These are phyloP conservation scores for Lottia scabra DNA, from an alignment of 2,888 invertebrate species.

Conservation along the genomic window DNA sequence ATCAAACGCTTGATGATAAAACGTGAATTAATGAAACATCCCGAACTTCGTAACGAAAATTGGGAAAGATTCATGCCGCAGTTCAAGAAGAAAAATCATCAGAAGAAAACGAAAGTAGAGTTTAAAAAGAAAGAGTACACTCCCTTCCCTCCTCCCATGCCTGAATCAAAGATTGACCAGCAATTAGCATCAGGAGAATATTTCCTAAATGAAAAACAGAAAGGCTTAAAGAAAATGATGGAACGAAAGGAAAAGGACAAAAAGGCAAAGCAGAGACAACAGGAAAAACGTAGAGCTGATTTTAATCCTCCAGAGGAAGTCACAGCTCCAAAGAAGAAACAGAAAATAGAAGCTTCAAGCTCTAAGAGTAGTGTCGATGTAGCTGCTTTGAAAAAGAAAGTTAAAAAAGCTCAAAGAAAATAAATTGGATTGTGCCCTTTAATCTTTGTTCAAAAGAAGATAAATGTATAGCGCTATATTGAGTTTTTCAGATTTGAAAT, in stretches of 20 bases:
- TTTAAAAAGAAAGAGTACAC: slow-evolving; percentile 94
- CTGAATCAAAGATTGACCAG: slow-evolving; percentile 87
- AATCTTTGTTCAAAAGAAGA: no score
- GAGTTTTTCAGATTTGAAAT: no score
- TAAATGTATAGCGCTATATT: no score
- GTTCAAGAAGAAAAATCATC: slow-evolving; percentile 90
- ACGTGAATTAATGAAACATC: slow-evolving; percentile 92
- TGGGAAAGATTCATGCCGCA: slow-evolving; percentile 98
- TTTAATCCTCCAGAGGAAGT: slow-evolving; percentile 78
- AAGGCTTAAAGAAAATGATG: slow-evolving; percentile 78
- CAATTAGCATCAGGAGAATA: slow-evolving; percentile 96
- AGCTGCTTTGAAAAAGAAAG: slow-evolving; percentile 44
- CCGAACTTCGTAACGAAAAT: slow-evolving; percentile 89
- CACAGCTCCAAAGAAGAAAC: slow-evolving; percentile 37
- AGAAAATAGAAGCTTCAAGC: slow-evolving; percentile 25
- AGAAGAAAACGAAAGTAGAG: slow-evolving; percentile 89
- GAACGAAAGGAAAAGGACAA: slow-evolving; percentile 75
- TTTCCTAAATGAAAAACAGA: slow-evolving; percentile 83
- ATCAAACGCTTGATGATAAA: slow-evolving; percentile 97
- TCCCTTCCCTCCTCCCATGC: slow-evolving; percentile 95
- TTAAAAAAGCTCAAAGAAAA: slow-evolving; percentile 43
- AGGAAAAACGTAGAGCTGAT: slow-evolving; percentile 79
- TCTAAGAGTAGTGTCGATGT: slow-evolving; percentile 32
- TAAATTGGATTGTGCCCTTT: not conserved
- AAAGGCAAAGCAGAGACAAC: slow-evolving; percentile 73